These are phyloP conservation scores for Hylaeus volcanicus DNA, from an alignment of 1,140 invertebrate species.

Conservation along the genomic window DNA sequence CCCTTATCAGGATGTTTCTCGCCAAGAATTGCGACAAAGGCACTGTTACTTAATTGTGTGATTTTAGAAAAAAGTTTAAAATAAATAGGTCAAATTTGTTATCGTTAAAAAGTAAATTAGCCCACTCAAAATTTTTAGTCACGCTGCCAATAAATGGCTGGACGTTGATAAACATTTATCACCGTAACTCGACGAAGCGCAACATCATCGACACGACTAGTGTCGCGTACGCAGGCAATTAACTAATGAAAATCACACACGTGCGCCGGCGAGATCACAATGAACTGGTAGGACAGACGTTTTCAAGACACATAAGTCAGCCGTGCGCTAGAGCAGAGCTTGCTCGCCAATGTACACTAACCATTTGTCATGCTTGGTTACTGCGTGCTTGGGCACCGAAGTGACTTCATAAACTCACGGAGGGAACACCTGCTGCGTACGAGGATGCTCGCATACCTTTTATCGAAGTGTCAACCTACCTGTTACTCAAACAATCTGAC, in stretches of 20 bases:
- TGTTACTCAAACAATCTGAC: constrained; percentile 56
- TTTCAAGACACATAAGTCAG: constrained; percentile 44
- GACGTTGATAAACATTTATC: no score
- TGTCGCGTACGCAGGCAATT: constrained; percentile 29
- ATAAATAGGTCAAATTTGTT: no score
- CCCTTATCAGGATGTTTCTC: no score
- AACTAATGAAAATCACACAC: constrained; percentile 56
- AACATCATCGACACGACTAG: constrained; percentile 21
- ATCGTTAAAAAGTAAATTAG: no score
- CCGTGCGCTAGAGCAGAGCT: constrained; percentile 38
- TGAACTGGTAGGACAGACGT: constrained; percentile 38
- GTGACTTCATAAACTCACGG: constrained; percentile 61
- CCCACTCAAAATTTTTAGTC: no score
- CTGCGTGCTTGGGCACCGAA: constrained; percentile 43
- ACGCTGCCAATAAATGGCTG: no score
- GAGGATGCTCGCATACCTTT: constrained; percentile 53
- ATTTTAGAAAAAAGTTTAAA: no score
- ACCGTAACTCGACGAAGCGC: background rate
- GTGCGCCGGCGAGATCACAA: constrained; percentile 27
- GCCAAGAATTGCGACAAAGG: no score
- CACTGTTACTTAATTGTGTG: no score
- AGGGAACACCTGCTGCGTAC: constrained; percentile 59
- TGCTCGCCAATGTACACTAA: constrained; percentile 52
- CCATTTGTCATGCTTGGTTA: constrained; percentile 65
- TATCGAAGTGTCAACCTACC: constrained; percentile 60